Percentiles rank a stretch among this genome's conserved stretches.
Evolutionary conservation across 1,140 invertebrate genomes (phyloP).

Genomic region (Augochlora pura): DNA sequence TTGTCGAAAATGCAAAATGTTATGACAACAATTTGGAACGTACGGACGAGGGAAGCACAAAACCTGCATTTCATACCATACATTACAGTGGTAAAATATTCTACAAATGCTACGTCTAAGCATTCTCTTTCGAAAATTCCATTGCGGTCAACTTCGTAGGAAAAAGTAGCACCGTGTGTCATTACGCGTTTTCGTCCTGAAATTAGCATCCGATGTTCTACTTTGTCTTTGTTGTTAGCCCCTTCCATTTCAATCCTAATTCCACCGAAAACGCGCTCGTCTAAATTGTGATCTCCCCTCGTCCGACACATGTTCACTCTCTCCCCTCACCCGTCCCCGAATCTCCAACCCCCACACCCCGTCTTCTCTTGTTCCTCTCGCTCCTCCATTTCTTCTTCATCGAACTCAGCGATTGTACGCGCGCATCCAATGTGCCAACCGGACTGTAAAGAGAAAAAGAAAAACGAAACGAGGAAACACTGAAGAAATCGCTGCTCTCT

Average conservation of each 20-base stretch:
- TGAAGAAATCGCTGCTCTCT: slow-evolving; percentile 52
- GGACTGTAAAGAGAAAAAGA: slow-evolving; percentile 34
- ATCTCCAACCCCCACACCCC: not conserved
- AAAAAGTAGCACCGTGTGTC: too few species aligned
- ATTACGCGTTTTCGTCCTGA: too few species aligned
- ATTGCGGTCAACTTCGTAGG: too few species aligned
- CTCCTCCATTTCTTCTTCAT: slow-evolving; percentile 21
- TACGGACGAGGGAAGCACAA: too few species aligned
- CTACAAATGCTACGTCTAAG: too few species aligned
- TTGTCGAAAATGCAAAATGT: too few species aligned
- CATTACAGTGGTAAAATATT: too few species aligned
- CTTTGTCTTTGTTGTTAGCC: not conserved
- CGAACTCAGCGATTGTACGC: slow-evolving; percentile 19
- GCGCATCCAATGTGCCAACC: slow-evolving; percentile 39
- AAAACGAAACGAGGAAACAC: not conserved
- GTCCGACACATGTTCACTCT: not conserved
- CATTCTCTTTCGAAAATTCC: too few species aligned
- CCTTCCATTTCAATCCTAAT: not conserved
- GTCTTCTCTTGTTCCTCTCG: too few species aligned
- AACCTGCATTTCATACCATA: too few species aligned
- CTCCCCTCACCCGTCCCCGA: not conserved
- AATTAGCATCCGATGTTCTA: not conserved
- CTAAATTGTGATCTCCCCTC: not conserved
- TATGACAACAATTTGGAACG: too few species aligned
- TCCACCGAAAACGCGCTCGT: not conserved